These are phyloP conservation scores for Saturnia japonica DNA, from an alignment of 2,888 invertebrate species.

Conservation along the genomic window DNA sequence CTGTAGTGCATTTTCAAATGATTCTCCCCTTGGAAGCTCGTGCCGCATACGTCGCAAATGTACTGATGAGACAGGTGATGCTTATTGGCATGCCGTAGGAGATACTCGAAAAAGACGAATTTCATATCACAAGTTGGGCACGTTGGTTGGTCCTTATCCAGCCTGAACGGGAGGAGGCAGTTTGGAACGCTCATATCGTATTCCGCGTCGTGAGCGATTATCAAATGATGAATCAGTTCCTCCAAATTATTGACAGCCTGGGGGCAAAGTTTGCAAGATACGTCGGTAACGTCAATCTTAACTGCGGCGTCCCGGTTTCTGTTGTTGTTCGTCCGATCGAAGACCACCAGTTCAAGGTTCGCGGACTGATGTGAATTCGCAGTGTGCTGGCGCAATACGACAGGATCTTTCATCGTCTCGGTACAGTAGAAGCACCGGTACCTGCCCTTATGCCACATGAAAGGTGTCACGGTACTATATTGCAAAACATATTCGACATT, in stretches of 20 bases:
- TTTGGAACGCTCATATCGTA: conserved; percentile 71
- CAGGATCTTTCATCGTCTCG: conserved; percentile 67
- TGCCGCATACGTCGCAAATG: conserved; percentile 74
- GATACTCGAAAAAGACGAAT: conserved; percentile 72
- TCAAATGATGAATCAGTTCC: conserved; percentile 68
- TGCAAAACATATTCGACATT: conserved; percentile 73
- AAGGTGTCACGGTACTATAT: conserved; percentile 71
- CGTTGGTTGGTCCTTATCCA: conserved; percentile 65
- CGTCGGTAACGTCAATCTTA: conserved; percentile 69
- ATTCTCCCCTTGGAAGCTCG: conserved; percentile 75
- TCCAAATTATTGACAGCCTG: conserved; percentile 58
- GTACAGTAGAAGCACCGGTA: conserved; percentile 72
- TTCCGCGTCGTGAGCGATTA: conserved; percentile 73
- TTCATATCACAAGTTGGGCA: conserved; percentile 72
- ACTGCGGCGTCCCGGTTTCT: conserved; percentile 73
- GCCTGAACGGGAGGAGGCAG: conserved; percentile 68
- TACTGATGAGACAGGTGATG: conserved; percentile 72
- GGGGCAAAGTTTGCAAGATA: conserved; percentile 65
- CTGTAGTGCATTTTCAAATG: conserved; percentile 75
- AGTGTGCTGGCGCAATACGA: conserved; percentile 59
- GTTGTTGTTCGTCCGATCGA: conserved; percentile 69
- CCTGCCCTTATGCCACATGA: conserved; percentile 72
- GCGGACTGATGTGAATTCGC: conserved; percentile 55
- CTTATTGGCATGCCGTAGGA: conserved; percentile 71
- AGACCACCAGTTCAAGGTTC: conserved; percentile 65